Evolutionary conservation across 2,888 invertebrate genomes (phyloP).

Genomic region (Tetanocera ferruginea): DNA sequence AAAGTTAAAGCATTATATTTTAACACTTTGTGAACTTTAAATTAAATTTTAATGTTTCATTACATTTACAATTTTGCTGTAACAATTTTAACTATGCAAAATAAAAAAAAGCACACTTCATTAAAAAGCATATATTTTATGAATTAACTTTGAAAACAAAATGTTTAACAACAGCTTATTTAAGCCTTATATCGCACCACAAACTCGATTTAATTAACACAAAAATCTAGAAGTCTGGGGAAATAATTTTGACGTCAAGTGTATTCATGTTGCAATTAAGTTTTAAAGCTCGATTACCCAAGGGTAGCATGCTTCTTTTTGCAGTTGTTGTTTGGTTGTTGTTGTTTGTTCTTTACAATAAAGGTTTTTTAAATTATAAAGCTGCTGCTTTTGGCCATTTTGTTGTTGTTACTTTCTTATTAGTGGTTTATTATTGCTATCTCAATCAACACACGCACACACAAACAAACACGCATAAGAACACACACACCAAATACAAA

Average conservation of each 20-base stretch:
- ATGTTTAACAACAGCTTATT: too few relatives aligned
- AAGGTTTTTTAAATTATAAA: too few relatives aligned
- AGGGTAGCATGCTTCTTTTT: not conserved
- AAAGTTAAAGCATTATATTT: too few relatives aligned
- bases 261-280: not conserved
- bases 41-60: too few relatives aligned
- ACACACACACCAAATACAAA: not conserved
- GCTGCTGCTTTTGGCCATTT: not conserved
- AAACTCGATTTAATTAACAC: not conserved
- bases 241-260: not conserved
- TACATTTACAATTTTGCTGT: too few relatives aligned
- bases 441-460: not conserved
- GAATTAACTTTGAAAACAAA: not conserved
- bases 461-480: not conserved
- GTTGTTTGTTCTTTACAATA: not conserved
- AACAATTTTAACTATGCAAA: too few relatives aligned
- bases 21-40: too few relatives aligned
- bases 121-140: not conserved
- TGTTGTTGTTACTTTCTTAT: not conserved
- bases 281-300: not conserved
- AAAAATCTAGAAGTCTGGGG: not conserved
- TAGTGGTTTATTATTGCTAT: not conserved
- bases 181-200: too few relatives aligned
- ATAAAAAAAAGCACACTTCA: too few relatives aligned
- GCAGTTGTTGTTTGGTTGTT: not conserved